Percentiles rank a stretch among this genome's conserved stretches.
Evolutionary conservation across 1,140 invertebrate species (phyloP).

Genomic region (Panagrolaimus sp.): DNA sequence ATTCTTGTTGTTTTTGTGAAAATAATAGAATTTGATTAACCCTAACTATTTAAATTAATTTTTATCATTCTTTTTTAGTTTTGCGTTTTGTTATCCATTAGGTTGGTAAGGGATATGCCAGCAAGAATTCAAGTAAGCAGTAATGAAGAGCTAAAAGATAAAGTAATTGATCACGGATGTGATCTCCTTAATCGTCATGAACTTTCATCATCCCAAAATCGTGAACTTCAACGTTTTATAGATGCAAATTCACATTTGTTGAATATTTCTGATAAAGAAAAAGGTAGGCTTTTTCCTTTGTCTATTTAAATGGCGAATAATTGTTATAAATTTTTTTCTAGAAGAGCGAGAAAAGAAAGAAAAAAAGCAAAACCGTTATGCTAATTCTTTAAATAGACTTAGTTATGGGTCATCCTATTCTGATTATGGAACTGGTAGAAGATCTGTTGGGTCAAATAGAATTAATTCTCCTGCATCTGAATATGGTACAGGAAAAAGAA

Average conservation of each 20-base stretch:
- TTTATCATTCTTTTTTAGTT: neutral
- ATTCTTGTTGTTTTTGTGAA: neutral
- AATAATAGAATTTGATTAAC: neutral
- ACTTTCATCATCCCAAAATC: constrained; percentile 39
- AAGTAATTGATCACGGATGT: constrained; percentile 42
- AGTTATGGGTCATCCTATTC: constrained; percentile 5
- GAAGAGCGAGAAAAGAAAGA: constrained; percentile 16
- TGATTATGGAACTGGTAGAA: constrained; percentile 13
- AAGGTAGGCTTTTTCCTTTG: constrained; percentile 5
- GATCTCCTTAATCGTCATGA: constrained; percentile 36
- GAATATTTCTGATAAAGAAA: constrained; percentile 37
- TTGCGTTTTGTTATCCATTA: neutral
- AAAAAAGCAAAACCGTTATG: neutral
- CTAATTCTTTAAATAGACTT: neutral
- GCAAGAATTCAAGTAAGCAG: constrained; percentile 4
- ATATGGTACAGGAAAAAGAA: constrained; percentile 26
- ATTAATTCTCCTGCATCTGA: constrained; percentile 24
- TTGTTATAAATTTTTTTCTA: constrained; percentile 17
- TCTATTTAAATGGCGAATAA: neutral
- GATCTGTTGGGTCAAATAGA: constrained; percentile 11
- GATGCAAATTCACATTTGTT: constrained; percentile 37
- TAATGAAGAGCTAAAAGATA: constrained; percentile 30
- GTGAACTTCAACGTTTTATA: constrained; percentile 32
- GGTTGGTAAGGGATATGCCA: neutral
- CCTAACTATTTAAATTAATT: neutral